Conservation (phyloP, 2,113 vertebrate species). For the Sorex araneus region DNA sequence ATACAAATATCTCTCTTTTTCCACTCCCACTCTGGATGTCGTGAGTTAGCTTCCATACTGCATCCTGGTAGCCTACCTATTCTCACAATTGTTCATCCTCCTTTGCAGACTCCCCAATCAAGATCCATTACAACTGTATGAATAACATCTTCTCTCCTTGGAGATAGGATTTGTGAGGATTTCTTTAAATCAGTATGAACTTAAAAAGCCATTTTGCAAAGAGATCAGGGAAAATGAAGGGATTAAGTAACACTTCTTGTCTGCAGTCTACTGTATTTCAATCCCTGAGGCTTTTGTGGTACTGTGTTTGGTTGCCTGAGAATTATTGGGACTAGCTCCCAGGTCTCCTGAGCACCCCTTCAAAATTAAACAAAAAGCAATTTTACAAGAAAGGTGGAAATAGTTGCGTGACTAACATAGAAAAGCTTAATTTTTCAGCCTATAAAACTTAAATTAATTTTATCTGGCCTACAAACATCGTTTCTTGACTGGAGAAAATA, state of each 20-base stretch:
- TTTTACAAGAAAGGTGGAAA: background rate
- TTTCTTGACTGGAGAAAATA: background rate
- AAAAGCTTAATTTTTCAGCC: background rate
- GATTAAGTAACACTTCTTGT: too few relatives aligned
- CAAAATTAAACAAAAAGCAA: too few relatives aligned
- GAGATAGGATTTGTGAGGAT: background rate
- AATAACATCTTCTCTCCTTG: background rate
- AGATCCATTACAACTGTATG: background rate
- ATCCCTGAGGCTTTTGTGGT: too few relatives aligned
- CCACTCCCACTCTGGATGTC: background rate
- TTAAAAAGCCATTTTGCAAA: constrained; percentile 1
- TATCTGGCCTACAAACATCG: background rate
- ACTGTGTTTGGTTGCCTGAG: too few relatives aligned
- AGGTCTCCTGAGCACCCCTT: too few relatives aligned
- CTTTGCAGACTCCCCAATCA: background rate
- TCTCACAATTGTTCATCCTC: too few relatives aligned
- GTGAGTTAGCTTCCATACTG: background rate
- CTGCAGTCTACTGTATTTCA: too few relatives aligned
- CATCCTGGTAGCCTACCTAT: background rate
- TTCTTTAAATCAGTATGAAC: constrained; percentile 21
- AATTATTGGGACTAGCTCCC: too few relatives aligned
- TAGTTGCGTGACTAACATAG: background rate
- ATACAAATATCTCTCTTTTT: background rate
- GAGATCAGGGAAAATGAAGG: too few relatives aligned
- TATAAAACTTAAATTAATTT: constrained; percentile 17